Evolutionary conservation across 1,140 invertebrate genomes (phyloP), one percentile per base, ranked within the genome.

Genomic region (Sycophila sp.): DNA sequence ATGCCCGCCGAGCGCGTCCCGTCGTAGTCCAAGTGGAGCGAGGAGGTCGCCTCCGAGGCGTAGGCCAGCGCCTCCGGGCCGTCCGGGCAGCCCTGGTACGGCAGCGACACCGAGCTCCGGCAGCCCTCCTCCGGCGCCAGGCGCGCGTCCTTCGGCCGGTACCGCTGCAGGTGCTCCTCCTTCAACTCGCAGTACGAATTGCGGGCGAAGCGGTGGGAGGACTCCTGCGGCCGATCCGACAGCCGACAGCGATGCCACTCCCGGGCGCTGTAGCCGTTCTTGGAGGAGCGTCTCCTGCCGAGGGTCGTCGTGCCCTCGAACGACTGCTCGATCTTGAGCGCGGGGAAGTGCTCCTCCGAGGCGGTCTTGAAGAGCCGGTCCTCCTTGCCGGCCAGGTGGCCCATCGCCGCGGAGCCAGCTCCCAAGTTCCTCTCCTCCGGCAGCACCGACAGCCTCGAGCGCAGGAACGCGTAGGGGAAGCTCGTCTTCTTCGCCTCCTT

Each of bases 391-490:
- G 65, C 55, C 10, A 47, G 69, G 28, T 76, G 83, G 36, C 87
- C 78, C 83, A 40, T 88, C 80, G 93, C 91, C 83, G 93, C 91
- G 0, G 92, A 22, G 6, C 26, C 42, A 17, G 59, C 38, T 2
- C 7, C 22, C 28, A 63, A 64, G 32, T 71, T 83, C 56, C 88
- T 89, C 80, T 94, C 92, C 83, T 93, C 92, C 0, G 92, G 92
- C 51, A 93, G 81, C 26, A 93, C 92, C 0, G 92, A 92, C 15
- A 94, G 76, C 66, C 91, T 91, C 0, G 92, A 94, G 67, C 92
- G 86, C 11, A 94, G 82, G 80, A 94, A 94, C 1, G 92, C 92
- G 76, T 94, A 94, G 0, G 93, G 92, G 77, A 94, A 94, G 73
- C 89, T 91, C 1, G 89, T 88, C 69, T 90, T 91, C 72, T 89